Base-by-base conservation (phyloP, 2,113 vertebrate species). In the Pontoporia blainvillei region DNA sequence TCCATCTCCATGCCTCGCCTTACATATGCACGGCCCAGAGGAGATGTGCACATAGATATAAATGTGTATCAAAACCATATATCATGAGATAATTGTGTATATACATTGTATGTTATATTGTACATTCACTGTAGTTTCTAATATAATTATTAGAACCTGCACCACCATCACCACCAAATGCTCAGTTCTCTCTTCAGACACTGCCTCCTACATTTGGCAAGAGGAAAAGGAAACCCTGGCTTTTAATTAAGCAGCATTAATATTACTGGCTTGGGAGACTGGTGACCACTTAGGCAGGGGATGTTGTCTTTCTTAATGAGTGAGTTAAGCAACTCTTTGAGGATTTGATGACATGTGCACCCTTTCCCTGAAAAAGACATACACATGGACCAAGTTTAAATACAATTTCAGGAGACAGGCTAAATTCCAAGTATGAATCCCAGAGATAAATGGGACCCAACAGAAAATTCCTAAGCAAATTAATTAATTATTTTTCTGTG, bases 401-500 rank as follows among this genome's bases (percentile, higher is more conserved):
- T 2, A 66, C 8, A 75, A 62, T 57, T 75, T 82, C 73, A 67
- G 20, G 3, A 88, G 9, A 95, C 27, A 78, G 54, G n/a, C n/a
- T 78, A 8, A 88, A 93, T 92, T 52, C 21, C 54, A 84, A 95
- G 23, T 69, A 59, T 52, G 31, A 96, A 75, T 44, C 41, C 34
- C n/a, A 25, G 36, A 87, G 34, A 94, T 54, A 23, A 95, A 95
- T 10, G 10, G 39, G 12, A 69, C 20, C 14, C 17, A 39, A 83
- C 20, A 94, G 86, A 59, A 93, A 89, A 82, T 46, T 52, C 29
- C 79, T 66, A 92, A 92, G 8, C 44, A 61, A 78, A 76, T 69
- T 76, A 87, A 78, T 39, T 62, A 23, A 73, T 90, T 69, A 73
- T 62, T 91, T 88, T 86, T 67, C 31, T 59, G n/a, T 4, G 20